A percentile compares a stretch with the other conserved stretches of the same genome.
Evolutionary conservation across 2,888 invertebrate species (phyloP).

Genomic region (Theretra japonica): DNA sequence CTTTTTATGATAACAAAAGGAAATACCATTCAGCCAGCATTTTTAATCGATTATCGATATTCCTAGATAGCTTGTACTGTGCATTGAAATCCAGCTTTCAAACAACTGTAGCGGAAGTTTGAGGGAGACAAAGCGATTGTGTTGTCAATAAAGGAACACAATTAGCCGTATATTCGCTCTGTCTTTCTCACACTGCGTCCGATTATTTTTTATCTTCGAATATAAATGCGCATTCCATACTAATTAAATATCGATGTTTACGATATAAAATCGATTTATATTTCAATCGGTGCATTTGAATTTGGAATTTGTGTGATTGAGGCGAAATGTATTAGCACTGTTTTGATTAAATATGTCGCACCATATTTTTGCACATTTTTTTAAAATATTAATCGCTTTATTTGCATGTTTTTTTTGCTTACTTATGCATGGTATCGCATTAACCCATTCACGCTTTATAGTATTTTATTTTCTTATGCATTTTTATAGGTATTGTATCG

Average conservation of each 20-base stretch:
- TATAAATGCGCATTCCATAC: background rate
- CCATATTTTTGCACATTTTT: background rate
- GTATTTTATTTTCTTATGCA: background rate
- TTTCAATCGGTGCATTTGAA: slow-evolving; percentile 21
- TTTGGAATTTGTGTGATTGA: slow-evolving; percentile 36
- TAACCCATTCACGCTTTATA: slow-evolving; percentile 8
- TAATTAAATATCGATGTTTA: background rate
- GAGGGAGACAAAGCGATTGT: background rate
- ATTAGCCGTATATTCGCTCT: background rate
- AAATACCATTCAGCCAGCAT: too few species aligned
- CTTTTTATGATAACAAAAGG: background rate
- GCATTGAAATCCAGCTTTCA: too few species aligned
- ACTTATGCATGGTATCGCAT: background rate
- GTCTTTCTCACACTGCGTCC: too few species aligned
- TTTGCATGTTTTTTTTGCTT: slow-evolving; percentile 5
- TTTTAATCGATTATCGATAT: too few species aligned
- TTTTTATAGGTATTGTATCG: background rate
- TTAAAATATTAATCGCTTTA: background rate
- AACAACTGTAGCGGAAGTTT: too few species aligned
- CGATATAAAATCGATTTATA: too few species aligned
- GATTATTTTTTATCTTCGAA: too few species aligned
- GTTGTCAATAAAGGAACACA: background rate
- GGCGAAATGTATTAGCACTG: slow-evolving; percentile 28
- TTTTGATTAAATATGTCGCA: slow-evolving; percentile 20
- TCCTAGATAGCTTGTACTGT: too few species aligned